A percentile compares a stretch with the other conserved stretches of the same genome.
Evolutionary conservation across 2,888 invertebrate species (phyloP).

Genomic region (Drosophila anceps): DNA sequence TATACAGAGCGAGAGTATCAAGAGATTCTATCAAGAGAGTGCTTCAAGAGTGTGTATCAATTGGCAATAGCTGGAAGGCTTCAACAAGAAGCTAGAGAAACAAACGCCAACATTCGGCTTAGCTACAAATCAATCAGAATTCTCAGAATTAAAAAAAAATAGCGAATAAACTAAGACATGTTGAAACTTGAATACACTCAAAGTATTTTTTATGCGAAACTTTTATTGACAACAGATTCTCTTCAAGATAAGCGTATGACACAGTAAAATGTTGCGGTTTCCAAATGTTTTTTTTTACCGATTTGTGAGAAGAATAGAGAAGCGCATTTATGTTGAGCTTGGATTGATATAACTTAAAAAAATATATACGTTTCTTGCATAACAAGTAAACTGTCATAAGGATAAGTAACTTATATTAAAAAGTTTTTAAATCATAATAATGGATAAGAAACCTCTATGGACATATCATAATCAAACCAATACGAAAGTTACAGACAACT

Average conservation of each 20-base stretch:
- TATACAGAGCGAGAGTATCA: slow-evolving; percentile 9
- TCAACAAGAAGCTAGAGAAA: slow-evolving; percentile 16
- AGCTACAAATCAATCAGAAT: slow-evolving; percentile 51
- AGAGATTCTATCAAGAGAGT: slow-evolving; percentile 9
- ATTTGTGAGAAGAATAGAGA: neutral
- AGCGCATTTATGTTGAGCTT: neutral
- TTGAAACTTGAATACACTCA: neutral
- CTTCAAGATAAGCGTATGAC: neutral
- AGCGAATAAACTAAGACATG: neutral
- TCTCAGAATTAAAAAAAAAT: slow-evolving; percentile 25
- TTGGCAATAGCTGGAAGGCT: slow-evolving; percentile 2
- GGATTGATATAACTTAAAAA: neutral
- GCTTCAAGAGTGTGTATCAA: slow-evolving; percentile 12
- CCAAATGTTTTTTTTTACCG: neutral
- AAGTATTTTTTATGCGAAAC: neutral
- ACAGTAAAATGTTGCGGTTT: neutral
- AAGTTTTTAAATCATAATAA: too few relatives aligned
- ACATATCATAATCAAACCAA: too few relatives aligned
- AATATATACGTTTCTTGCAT: too few relatives aligned
- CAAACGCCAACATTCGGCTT: slow-evolving; percentile 44
- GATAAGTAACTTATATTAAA: too few relatives aligned
- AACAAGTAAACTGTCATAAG: too few relatives aligned
- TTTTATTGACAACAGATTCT: neutral
- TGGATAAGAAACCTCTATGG: too few relatives aligned
- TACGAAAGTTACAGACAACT: too few relatives aligned